phyloP scores from a whole-genome alignment of 2,797 vertebrate species.

The Lepus townsendii region DNA sequence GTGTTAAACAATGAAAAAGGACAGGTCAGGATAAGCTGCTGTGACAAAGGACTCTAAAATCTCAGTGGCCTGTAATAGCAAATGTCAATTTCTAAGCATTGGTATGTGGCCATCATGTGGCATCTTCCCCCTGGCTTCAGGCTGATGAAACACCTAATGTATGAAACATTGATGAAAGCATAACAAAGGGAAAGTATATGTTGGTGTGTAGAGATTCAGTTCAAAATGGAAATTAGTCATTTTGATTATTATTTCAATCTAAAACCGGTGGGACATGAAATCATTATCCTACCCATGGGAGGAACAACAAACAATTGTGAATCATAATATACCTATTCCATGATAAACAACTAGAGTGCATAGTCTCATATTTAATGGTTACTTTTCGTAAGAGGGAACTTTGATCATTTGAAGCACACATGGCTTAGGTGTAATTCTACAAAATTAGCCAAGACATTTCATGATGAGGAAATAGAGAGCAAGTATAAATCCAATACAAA shows the following conservation, averaged over 20 bases:
- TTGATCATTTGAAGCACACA: background rate
- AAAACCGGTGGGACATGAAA: slow-evolving; percentile 22
- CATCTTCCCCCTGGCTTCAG: background rate
- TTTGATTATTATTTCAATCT: slow-evolving; percentile 32
- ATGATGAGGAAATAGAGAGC: background rate
- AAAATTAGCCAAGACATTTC: slow-evolving; percentile 17
- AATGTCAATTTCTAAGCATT: background rate
- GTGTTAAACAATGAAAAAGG: background rate
- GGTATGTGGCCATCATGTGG: background rate
- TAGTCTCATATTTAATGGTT: background rate
- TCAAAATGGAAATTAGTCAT: slow-evolving; percentile 15
- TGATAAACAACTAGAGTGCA: background rate
- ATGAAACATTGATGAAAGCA: background rate
- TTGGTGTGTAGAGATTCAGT: background rate
- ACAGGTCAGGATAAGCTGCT: background rate
- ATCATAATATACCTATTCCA: background rate
- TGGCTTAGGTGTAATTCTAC: background rate
- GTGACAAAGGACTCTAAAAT: background rate
- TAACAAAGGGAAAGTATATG: background rate
- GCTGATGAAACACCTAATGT: background rate
- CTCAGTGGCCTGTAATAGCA: background rate
- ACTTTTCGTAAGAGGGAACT: background rate
- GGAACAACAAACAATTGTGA: background rate
- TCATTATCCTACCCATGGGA: background rate
- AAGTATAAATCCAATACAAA: background rate